phyloP scores from a whole-genome alignment of 2,797 vertebrate species.

The Dryobates pubescens region DNA sequence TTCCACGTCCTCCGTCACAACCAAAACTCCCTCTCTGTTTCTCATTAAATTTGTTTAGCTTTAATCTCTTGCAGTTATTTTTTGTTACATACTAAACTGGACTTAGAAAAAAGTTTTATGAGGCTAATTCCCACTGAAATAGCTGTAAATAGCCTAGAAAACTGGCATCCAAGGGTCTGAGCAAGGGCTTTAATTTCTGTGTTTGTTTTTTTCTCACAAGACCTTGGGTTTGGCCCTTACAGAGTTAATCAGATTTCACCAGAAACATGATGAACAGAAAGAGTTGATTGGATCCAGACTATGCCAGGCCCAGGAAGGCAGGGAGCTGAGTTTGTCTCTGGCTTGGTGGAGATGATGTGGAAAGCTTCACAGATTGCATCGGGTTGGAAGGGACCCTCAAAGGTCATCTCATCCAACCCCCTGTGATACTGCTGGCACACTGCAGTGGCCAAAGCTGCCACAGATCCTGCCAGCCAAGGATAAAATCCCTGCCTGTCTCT shows the following conservation, averaged over 20 bases:
- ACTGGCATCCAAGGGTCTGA: not conserved
- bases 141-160: not conserved
- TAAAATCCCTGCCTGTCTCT: not conserved
- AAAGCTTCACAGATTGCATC: not conserved
- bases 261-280: not conserved
- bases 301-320: not conserved
- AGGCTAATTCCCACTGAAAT: not conserved
- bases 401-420: not conserved
- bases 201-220: not conserved
- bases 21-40: not conserved
- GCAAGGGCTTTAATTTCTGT: not conserved
- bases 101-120: not conserved
- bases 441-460: not conserved
- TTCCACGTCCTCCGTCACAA: not conserved
- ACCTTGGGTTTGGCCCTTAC: not conserved
- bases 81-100: not conserved
- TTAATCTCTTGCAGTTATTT: not conserved
- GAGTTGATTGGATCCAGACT: not conserved
- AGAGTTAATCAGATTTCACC: not conserved
- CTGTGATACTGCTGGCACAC: not conserved
- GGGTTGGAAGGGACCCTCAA: too few species aligned
- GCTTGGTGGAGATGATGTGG: not conserved
- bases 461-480: not conserved
- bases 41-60: not conserved
- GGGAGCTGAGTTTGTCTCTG: not conserved